These are phyloP conservation scores for Chrysemys picta DNA, from an alignment of 2,113 vertebrate genomes.

Conservation along the genomic window DNA sequence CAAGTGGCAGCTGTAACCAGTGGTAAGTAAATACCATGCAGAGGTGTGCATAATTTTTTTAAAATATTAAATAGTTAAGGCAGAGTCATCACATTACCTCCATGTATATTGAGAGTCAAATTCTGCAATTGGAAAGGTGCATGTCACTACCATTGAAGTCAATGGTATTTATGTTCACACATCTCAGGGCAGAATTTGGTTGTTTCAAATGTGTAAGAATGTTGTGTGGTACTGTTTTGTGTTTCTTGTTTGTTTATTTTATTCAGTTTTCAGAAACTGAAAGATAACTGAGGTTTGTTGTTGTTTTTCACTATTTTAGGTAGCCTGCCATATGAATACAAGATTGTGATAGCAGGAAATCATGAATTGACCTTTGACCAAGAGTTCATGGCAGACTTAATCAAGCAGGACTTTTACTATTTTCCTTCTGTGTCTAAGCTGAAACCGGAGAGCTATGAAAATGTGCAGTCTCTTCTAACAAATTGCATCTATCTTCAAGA, in stretches of 20 bases:
- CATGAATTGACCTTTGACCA: constrained; percentile 98
- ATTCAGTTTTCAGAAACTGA: background rate
- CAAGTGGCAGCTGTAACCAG: constrained; percentile 63
- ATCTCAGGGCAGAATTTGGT: background rate
- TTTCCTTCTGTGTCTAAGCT: constrained; percentile 97
- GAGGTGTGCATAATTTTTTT: constrained; percentile 44
- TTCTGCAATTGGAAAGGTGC: constrained; percentile 17
- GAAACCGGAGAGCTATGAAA: constrained; percentile 97
- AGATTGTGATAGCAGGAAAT: constrained; percentile 96
- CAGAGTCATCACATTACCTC: constrained; percentile 54
- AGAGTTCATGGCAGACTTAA: constrained; percentile 98
- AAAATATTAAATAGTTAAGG: constrained; percentile 67
- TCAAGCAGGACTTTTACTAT: constrained; percentile 99
- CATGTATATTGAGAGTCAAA: constrained; percentile 36
- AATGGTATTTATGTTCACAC: background rate
- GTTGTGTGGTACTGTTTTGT: background rate
- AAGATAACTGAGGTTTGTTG: constrained; percentile 50
- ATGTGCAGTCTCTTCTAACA: constrained; percentile 95
- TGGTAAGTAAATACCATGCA: constrained; percentile 66
- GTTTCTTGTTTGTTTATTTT: constrained; percentile 31
- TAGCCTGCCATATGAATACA: constrained; percentile 96
- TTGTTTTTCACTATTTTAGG: constrained; percentile 80
- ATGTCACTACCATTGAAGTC: constrained; percentile 10
- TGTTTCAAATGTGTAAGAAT: background rate
- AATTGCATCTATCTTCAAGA: constrained; percentile 99